Base-by-base conservation (phyloP, 2,888 invertebrate genomes). In the Cheilosia variabilis region DNA sequence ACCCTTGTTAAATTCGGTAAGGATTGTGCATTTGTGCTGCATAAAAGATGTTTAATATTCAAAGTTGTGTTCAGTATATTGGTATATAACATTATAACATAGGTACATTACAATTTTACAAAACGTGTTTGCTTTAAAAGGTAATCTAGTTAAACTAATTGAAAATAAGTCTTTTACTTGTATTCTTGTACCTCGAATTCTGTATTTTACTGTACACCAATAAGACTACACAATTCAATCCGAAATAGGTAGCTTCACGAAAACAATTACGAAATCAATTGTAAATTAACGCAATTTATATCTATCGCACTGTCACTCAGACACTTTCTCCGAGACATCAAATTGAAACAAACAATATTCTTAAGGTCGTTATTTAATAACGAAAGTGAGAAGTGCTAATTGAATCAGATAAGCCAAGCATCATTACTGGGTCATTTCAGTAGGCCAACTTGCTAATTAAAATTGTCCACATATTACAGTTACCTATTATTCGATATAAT, bases 341-440 rank as follows among this genome's bases (percentile, higher is more conserved):
- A 24, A n/a, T 22, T 9, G 31, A 53, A n/a, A 15, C 3, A 52
- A 17, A 31, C 10, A 19, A 47, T 22, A 66, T 77, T 82, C 76
- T 66, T 62, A 10, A 65, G 58, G 50, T 37, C 53, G 43, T 69
- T 45, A 81, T 34, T 7, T 17, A 4, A 60, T 69, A 24, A 58
- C 17, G 75, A 82, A 72, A 77, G 72, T 82, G 82, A 77, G 77
- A 82, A 62, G 82, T 82, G 77, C 17, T 72, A 82, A 82, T 62
- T 68, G 41, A 60, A 22, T 71, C 60, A 72, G 6, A 69, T 55
- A 19, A 58, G 47, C 24, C n/a, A 17, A 31, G 41, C 13, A 63
- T 24, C 43, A 27, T 1, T 27, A 47, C 22, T 62, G 3, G 22
- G 24, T 22, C 50, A 34, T 19, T 37, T 37, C 47, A 55, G 22